phyloP scores from a whole-genome alignment of 2,888 invertebrate genomes.

The Eupithecia insigniata region DNA sequence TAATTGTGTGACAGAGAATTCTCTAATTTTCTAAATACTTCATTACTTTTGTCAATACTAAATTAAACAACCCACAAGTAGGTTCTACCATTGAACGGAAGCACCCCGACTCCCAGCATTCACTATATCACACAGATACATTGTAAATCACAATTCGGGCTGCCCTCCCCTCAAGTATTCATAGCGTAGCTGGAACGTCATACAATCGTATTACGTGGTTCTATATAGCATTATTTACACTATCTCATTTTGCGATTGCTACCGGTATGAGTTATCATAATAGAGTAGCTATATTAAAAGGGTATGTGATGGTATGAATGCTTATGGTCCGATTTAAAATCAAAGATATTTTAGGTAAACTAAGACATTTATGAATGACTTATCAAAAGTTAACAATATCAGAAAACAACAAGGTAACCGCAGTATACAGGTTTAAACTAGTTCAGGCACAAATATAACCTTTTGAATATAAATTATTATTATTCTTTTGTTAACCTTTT shows the following conservation, averaged over 20 bases:
- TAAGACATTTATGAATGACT: too few species aligned
- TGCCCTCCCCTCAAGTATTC: constrained; percentile 57
- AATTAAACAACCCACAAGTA: not conserved
- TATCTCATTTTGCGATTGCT: constrained; percentile 33
- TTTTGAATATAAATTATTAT: too few species aligned
- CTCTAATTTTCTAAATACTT: too few species aligned
- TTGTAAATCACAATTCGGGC: constrained; percentile 54
- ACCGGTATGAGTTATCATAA: constrained; percentile 30
- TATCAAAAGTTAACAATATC: too few species aligned
- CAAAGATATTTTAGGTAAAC: too few species aligned
- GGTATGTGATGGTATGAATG: constrained; percentile 12
- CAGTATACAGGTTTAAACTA: too few species aligned
- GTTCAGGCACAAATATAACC: too few species aligned
- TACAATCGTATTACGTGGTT: constrained; percentile 32
- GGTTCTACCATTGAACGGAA: constrained; percentile 8
- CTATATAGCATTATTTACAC: constrained; percentile 36
- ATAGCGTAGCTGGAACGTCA: constrained; percentile 42
- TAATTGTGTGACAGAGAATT: too few species aligned
- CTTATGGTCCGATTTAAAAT: too few species aligned
- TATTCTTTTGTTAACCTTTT: too few species aligned
- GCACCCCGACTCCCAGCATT: constrained; percentile 10
- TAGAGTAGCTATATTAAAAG: constrained; percentile 17
- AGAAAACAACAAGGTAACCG: too few species aligned
- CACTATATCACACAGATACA: constrained; percentile 42
- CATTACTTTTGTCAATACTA: not conserved